Percentiles rank a stretch among this genome's conserved stretches.
phyloP scores from a whole-genome alignment of 2,888 invertebrate genomes.

The Prosapia bicincta region DNA sequence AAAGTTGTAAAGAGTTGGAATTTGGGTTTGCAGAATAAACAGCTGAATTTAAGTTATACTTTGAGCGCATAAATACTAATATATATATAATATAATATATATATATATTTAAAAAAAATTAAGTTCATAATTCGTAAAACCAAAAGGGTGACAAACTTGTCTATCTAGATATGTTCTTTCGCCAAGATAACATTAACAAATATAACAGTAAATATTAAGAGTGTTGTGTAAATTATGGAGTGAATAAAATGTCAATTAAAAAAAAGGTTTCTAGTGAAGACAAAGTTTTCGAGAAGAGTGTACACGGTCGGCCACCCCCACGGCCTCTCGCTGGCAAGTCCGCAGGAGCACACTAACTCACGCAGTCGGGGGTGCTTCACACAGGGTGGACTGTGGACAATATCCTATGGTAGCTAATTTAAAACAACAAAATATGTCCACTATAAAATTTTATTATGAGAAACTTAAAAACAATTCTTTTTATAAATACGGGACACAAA shows the following conservation, averaged over 20 bases:
- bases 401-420: neutral
- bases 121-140: too few relatives aligned
- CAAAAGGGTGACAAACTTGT: too few relatives aligned
- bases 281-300: neutral
- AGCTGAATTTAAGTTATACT: too few relatives aligned
- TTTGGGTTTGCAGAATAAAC: too few relatives aligned
- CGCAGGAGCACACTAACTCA: neutral
- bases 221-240: too few relatives aligned
- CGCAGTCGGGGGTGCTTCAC: neutral
- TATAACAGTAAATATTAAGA: too few relatives aligned
- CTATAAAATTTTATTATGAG: slow-evolving; percentile 2
- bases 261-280: neutral
- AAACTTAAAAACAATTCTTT: neutral
- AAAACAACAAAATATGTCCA: slow-evolving; percentile 2
- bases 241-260: neutral
- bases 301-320: neutral
- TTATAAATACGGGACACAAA: neutral
- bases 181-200: too few relatives aligned
- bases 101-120: too few relatives aligned
- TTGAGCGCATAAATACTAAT: too few relatives aligned
- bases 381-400: neutral
- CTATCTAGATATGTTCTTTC: too few relatives aligned
- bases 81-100: too few relatives aligned
- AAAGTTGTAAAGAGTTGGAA: too few relatives aligned
- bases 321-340: neutral